A percentile compares a stretch with the other conserved stretches of the same genome.
Evolutionary conservation across 2,797 vertebrate species (phyloP).

Genomic region (Takifugu rubripes): DNA sequence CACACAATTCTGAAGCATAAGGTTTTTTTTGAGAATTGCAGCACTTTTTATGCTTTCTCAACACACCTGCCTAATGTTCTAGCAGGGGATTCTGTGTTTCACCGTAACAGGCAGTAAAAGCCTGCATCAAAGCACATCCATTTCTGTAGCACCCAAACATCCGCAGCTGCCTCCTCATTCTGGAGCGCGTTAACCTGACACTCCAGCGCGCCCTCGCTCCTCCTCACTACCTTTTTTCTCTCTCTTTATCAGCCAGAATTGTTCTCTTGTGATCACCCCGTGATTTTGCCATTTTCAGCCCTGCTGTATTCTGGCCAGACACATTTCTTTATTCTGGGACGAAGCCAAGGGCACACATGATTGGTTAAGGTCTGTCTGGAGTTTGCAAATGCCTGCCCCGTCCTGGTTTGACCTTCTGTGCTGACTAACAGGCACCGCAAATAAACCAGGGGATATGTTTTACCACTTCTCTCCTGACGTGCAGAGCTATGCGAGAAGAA

Average conservation of each 20-base stretch:
- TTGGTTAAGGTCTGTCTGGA: constrained; percentile 51
- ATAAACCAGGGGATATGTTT: not conserved
- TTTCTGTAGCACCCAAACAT: constrained; percentile 23
- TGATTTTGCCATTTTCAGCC: constrained; percentile 69
- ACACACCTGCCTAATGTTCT: too few relatives aligned
- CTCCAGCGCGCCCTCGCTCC: constrained; percentile 25
- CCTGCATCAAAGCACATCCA: constrained; percentile 18
- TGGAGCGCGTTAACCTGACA: constrained; percentile 40
- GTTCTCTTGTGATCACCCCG: constrained; percentile 65
- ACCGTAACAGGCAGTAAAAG: constrained; percentile 16
- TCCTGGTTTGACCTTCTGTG: constrained; percentile 38
- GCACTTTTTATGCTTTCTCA: not conserved
- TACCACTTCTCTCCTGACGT: too few relatives aligned
- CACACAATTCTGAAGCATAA: not conserved
- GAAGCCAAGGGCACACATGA: constrained; percentile 54
- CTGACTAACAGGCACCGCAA: not conserved
- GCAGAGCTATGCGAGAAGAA: too few relatives aligned
- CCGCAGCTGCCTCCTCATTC: constrained; percentile 29
- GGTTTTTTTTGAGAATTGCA: constrained; percentile 32
- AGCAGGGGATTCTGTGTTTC: constrained; percentile 5
- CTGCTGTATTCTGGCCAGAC: constrained; percentile 67
- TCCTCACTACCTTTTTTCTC: constrained; percentile 40
- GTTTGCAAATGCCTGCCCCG: constrained; percentile 41
- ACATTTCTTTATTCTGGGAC: constrained; percentile 49
- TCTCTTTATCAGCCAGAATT: constrained; percentile 37